Percentiles rank a stretch among this genome's conserved stretches.
These are phyloP conservation scores for Nyctalus aviator DNA, from an alignment of 2,797 vertebrate genomes.

Conservation along the genomic window DNA sequence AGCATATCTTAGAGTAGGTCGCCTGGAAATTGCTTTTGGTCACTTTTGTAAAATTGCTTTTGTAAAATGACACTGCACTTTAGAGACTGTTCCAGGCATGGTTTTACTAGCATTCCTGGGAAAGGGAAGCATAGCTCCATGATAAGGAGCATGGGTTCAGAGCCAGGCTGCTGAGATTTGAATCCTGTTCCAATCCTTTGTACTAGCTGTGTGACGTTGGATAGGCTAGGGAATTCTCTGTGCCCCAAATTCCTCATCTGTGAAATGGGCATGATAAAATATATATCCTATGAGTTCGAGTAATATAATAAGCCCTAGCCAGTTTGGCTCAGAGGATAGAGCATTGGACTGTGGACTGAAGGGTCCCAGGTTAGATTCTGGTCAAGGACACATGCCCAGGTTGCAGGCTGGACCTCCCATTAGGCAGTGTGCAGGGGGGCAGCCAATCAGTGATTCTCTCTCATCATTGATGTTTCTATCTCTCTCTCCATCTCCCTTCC, in stretches of 20 bases:
- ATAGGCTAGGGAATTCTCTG: not conserved
- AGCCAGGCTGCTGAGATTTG: not conserved
- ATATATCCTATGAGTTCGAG: not conserved
- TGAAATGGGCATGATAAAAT: not conserved
- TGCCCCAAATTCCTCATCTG: not conserved
- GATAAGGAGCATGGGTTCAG: not conserved
- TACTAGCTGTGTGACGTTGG: not conserved
- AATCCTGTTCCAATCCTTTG: not conserved
- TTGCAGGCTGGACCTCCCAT: too few species aligned
- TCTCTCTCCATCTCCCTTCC: too few species aligned
- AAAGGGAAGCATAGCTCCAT: not conserved
- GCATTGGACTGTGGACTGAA: too few species aligned
- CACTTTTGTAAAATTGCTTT: too few species aligned
- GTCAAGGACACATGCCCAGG: too few species aligned
- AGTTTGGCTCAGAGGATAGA: too few species aligned
- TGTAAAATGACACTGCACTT: not conserved
- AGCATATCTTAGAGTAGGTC: not conserved
- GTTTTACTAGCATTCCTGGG: not conserved
- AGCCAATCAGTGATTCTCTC: too few species aligned
- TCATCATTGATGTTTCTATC: too few species aligned
- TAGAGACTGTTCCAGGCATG: slow-evolving; percentile 7
- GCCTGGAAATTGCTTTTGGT: slow-evolving; percentile 12
- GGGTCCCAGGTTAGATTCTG: too few species aligned
- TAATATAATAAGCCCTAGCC: not conserved
- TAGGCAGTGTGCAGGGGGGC: too few species aligned